Evolutionary conservation across 2,888 invertebrate genomes (phyloP), one percentile per base, ranked within the genome.

Genomic region (Harmothoe impar): DNA sequence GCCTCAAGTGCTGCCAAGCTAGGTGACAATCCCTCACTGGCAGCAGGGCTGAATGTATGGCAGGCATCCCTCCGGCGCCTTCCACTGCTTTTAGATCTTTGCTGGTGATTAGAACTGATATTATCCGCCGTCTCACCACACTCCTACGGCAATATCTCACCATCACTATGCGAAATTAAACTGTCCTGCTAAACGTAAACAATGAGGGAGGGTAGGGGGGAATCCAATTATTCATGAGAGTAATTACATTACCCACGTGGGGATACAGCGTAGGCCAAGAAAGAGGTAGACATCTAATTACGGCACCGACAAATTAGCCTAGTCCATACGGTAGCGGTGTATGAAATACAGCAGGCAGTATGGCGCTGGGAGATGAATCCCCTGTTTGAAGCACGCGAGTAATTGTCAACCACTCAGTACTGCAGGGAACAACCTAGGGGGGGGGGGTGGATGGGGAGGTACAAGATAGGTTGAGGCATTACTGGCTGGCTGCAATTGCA

Each of bases 171-270:
- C 72, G 29, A 72, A 72, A 72, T 72, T 72, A 72, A 72, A 72
- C 72, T 72, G 72, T 72, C 29, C 31, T 29, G 29, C 72, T 72
- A 72, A 72, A 72, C 29, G 72, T 72, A 72, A 72, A 72, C 72
- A 25, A 7, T 25, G n/a, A 0, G 15, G 3, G 72, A 72, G 31
- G 29, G 72, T 3, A 17, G 3, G 29, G 5, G 72, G 29, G 29
- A 29, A 72, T 25, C 3, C 72, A 72, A 72, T 72, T 72, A 72
- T 72, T 72, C 72, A 72, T 72, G 17, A 72, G 72, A 29, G 72
- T 72, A 72, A 72, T 72, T 29, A 25, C 72, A 72, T 72, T 72
- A 72, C 29, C 31, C 29, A 29, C 72, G 29, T 25, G 31, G 72
- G 31, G 72, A 29, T 72, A 72, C 72, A 72, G 5, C 25, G 72